These are phyloP conservation scores for Nothoprocta pentlandii DNA, from an alignment of 2,113 vertebrate genomes.

Conservation along the genomic window DNA sequence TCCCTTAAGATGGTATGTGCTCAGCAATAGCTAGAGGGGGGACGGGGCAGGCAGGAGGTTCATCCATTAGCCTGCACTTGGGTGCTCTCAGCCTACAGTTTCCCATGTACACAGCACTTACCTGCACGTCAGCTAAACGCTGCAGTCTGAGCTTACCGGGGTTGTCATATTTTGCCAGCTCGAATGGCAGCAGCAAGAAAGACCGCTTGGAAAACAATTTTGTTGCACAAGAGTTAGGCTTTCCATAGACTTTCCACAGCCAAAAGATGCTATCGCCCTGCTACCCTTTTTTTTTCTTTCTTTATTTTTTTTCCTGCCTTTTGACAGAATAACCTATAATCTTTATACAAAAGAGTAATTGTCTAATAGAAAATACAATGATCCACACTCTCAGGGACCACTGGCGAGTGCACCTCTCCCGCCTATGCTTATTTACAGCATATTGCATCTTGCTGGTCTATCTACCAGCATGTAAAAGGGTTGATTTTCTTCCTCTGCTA, in stretches of 20 bases:
- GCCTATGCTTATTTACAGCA: not conserved
- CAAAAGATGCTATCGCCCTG: constrained; percentile 15
- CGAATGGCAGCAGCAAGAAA: not conserved
- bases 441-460: not conserved
- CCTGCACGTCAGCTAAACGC: not conserved
- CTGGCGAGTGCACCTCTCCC: too few species aligned
- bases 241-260: constrained; percentile 30
- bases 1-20: not conserved
- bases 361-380: not conserved
- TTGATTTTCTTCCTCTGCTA: not conserved
- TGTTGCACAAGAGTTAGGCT: constrained; percentile 4
- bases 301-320: not conserved
- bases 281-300: not conserved
- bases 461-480: too few species aligned
- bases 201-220: constrained; percentile 33
- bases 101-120: not conserved
- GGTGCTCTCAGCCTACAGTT: constrained; percentile 15
- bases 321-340: not conserved
- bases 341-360: not conserved
- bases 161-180: constrained; percentile 10
- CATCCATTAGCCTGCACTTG: constrained; percentile 7
- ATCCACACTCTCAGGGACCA: not conserved
- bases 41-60: not conserved
- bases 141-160: not conserved
- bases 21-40: not conserved